Base-by-base conservation (phyloP, 1,140 invertebrate genomes). In the Plodia interpunctella region DNA sequence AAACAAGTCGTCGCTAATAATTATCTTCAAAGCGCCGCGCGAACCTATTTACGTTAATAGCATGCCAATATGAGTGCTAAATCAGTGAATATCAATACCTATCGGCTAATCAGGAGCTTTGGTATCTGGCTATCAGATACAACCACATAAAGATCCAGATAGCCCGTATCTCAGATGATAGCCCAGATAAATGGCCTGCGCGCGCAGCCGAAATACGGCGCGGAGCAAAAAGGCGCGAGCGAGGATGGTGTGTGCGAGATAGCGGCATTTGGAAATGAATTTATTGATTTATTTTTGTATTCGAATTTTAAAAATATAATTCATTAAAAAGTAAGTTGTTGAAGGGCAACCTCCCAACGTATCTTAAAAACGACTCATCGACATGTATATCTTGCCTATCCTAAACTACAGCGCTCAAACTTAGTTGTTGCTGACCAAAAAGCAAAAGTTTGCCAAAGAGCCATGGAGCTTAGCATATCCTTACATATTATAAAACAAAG, bases 191-290 rank as follows among this genome's bases (percentile, higher is more conserved):
- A 87, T 77, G 76, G 70, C 66, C 2, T 66, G 72, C 75, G 74
- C 65, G 79, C 80, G 70, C 83, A 83, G 81, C 84, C 84, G 76
- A 87, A 87, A 87, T 87, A 87, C 84, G 76, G 73, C 61, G 52
- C 49, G 68, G 73, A 74, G 74, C 83, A 87, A 87, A 85, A 85
- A 87, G 82, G 76, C 76, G 68, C 71, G 67, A 54, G 58, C 74
- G 71, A 21, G 70, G 72, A 77, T 49, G 62, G 66, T 15, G 21
- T 63, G 77, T 78, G 70, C 73, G 44, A 63, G 49, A 68, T 5
- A 55, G 19, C 52, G 25, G 58, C 54, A 64, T 17, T 60, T 9
- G 19, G 38, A n/a, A n/a, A n/a, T n/a, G n/a, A n/a, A n/a, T n/a
- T n/a, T n/a, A n/a, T n/a, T n/a, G n/a, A n/a, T n/a, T n/a, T n/a